phyloP scores from a whole-genome alignment of 1,140 invertebrate genomes.

The Venturia canescens region DNA sequence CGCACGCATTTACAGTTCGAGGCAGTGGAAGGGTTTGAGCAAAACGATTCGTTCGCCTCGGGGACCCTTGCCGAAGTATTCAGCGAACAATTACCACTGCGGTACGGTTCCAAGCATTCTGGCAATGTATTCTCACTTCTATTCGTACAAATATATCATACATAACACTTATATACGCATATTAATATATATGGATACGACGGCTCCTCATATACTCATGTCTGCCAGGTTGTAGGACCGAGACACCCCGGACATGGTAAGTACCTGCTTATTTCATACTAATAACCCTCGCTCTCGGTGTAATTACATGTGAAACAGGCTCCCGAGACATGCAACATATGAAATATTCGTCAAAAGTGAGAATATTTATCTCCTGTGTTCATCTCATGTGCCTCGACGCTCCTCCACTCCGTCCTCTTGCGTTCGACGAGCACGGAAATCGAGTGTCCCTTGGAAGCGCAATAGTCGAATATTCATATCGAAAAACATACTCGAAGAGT shows the following conservation, averaged over 20 bases:
- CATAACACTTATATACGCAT: not conserved
- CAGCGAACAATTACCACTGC: slow-evolving; percentile 21
- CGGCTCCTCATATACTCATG: too few relatives aligned
- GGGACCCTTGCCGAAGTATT: slow-evolving; percentile 3
- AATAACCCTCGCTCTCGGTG: slow-evolving; percentile 15
- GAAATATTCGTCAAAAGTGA: too few relatives aligned
- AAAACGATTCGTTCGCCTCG: slow-evolving; percentile 3
- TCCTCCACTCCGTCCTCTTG: too few relatives aligned
- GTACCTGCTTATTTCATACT: slow-evolving; percentile 19
- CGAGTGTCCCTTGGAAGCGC: too few relatives aligned
- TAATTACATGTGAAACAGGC: slow-evolving; percentile 19
- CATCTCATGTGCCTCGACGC: too few relatives aligned
- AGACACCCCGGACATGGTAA: not conserved
- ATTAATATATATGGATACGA: too few relatives aligned
- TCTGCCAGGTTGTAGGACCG: too few relatives aligned
- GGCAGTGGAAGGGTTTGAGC: not conserved
- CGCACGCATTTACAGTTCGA: not conserved
- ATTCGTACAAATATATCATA: not conserved
- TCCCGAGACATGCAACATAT: not conserved
- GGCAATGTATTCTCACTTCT: not conserved
- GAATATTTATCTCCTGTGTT: too few relatives aligned
- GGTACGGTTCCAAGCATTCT: slow-evolving; percentile 28
- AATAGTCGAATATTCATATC: too few relatives aligned
- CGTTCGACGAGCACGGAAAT: too few relatives aligned
- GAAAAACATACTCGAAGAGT: too few relatives aligned